These are phyloP conservation scores for Lagorchestes hirsutus DNA, from an alignment of 2,797 vertebrate genomes.

Conservation along the genomic window DNA sequence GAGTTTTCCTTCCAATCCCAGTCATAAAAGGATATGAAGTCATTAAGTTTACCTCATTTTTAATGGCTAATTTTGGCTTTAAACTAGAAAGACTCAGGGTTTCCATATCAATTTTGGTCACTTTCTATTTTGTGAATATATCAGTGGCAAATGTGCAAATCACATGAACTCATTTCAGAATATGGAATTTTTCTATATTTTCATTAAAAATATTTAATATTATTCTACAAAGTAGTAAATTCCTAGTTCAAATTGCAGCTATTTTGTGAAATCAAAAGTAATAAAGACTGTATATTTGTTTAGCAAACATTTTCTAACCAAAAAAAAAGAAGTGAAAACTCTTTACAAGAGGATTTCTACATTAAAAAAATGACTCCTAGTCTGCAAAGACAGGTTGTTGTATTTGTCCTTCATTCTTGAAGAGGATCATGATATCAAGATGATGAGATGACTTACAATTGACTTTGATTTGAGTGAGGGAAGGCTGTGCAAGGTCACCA, in stretches of 20 bases:
- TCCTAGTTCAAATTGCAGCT: background rate
- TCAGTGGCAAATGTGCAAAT: slow-evolving; percentile 17
- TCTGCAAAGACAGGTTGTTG: too few relatives aligned
- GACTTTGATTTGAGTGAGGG: too few relatives aligned
- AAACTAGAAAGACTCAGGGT: slow-evolving; percentile 20
- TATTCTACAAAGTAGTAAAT: background rate
- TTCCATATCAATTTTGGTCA: background rate
- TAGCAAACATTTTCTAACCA: slow-evolving; percentile 17
- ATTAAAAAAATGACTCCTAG: background rate
- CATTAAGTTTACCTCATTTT: background rate
- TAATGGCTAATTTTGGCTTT: slow-evolving; percentile 16
- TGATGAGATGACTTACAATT: too few relatives aligned
- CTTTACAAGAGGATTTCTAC: slow-evolving; percentile 6
- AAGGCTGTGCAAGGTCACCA: too few relatives aligned
- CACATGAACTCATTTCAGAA: slow-evolving; percentile 1
- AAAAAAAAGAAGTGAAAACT: slow-evolving; percentile 14
- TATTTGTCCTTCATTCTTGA: too few relatives aligned
- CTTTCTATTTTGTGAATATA: background rate
- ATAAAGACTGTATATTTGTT: slow-evolving; percentile 8
- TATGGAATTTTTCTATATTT: background rate
- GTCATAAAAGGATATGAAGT: background rate
- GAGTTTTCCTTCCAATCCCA: background rate
- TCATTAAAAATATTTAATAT: background rate
- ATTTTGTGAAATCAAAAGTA: slow-evolving; percentile 19
- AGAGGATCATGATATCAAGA: too few relatives aligned